Conservation (phyloP, 2,113 vertebrate species). For the Raja brachyura region DNA sequence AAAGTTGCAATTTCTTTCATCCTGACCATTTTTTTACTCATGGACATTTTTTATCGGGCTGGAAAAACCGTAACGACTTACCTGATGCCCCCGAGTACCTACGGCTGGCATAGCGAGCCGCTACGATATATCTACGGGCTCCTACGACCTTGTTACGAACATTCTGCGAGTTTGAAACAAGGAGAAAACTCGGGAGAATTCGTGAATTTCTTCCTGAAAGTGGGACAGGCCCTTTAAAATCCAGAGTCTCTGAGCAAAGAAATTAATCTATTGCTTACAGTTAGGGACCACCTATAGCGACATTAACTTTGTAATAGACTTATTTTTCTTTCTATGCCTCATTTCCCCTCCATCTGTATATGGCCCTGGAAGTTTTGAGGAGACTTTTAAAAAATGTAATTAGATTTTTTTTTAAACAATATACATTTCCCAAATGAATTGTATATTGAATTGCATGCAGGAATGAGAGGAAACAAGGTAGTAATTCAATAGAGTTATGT, state of each 20-base stretch:
- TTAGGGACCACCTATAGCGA: background rate
- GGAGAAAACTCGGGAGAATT: too few relatives aligned
- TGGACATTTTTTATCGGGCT: too few relatives aligned
- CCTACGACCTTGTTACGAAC: too few relatives aligned
- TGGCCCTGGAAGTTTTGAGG: background rate
- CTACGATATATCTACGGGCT: too few relatives aligned
- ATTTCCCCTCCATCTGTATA: background rate
- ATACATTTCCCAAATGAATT: background rate
- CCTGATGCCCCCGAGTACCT: too few relatives aligned
- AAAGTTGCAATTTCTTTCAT: too few relatives aligned
- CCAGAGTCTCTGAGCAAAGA: background rate
- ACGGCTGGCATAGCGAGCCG: too few relatives aligned
- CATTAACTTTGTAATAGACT: conserved; percentile 4
- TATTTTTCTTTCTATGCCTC: background rate
- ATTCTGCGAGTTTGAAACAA: too few relatives aligned
- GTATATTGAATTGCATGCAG: background rate
- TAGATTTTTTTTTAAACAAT: background rate
- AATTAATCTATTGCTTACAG: too few relatives aligned
- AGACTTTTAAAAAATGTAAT: background rate
- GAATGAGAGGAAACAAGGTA: background rate
- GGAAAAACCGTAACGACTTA: too few relatives aligned
- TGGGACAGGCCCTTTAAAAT: background rate
- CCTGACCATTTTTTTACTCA: too few relatives aligned
- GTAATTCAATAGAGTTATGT: background rate
- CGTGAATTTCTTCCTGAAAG: too few relatives aligned